Conservation (phyloP, 2,113 vertebrate species). For the Stigmatopora argus region DNA sequence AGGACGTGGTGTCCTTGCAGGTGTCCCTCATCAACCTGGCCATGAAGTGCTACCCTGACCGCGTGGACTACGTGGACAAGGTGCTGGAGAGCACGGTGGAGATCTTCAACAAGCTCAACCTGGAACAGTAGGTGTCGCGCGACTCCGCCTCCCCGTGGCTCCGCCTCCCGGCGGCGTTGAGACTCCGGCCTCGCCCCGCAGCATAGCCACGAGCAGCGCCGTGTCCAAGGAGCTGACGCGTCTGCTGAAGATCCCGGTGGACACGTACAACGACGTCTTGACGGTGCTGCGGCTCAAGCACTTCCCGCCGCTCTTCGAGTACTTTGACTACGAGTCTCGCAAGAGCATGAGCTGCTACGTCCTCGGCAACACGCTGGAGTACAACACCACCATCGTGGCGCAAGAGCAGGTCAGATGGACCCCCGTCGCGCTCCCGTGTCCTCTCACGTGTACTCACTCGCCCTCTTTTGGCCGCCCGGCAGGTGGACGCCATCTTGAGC, state of each 20-base stretch:
- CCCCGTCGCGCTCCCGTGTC: too few relatives aligned
- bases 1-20: constrained; percentile 95
- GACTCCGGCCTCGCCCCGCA: constrained; percentile 20
- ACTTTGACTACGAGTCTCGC: constrained; percentile 96
- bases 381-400: constrained; percentile 87
- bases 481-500: constrained; percentile 95
- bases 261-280: constrained; percentile 94
- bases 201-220: constrained; percentile 97
- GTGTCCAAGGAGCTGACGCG: constrained; percentile 97
- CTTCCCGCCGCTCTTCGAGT: constrained; percentile 95
- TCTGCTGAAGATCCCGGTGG: constrained; percentile 94
- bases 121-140: constrained; percentile 85
- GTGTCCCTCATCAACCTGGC: constrained; percentile 98
- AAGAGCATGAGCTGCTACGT: constrained; percentile 99
- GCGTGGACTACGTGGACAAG: constrained; percentile 98
- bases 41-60: constrained; percentile 97
- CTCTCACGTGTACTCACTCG: neutral
- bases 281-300: constrained; percentile 94
- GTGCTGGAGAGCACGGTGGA: constrained; percentile 96
- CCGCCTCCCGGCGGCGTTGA: too few relatives aligned
- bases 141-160: neutral
- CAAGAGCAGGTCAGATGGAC: constrained; percentile 84
- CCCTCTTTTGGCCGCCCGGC: neutral
- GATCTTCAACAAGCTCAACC: constrained; percentile 97
- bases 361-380: constrained; percentile 92